These are phyloP conservation scores for Tragelaphus buxtoni DNA, from an alignment of 2,113 vertebrate species.

Conservation along the genomic window DNA sequence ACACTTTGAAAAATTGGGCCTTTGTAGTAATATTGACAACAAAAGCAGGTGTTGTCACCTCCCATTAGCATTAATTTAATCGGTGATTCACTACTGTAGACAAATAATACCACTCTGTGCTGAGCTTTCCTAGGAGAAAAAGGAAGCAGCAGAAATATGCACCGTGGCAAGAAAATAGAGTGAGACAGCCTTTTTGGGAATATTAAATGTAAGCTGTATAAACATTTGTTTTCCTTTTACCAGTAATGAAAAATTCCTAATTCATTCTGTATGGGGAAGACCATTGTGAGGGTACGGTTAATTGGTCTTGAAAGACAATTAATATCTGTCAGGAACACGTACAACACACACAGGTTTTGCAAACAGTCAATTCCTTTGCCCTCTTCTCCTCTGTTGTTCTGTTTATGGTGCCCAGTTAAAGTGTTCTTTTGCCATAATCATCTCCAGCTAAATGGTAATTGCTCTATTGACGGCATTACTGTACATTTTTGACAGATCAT, in stretches of 20 bases:
- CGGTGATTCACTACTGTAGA: constrained; percentile 16
- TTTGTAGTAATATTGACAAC: constrained; percentile 51
- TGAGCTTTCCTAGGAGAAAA: background rate
- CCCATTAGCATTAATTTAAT: constrained; percentile 53
- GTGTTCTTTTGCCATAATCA: constrained; percentile 88
- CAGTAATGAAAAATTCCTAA: constrained; percentile 73
- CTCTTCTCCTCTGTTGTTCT: constrained; percentile 83
- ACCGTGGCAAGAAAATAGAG: background rate
- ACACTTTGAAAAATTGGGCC: constrained; percentile 63
- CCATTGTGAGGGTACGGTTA: constrained; percentile 65
- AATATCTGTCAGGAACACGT: constrained; percentile 76
- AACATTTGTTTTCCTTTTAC: constrained; percentile 66
- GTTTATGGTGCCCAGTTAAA: constrained; percentile 86
- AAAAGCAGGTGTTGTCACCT: constrained; percentile 55
- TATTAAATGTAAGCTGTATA: constrained; percentile 44
- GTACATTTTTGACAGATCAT: constrained; percentile 92
- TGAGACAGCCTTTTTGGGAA: constrained; percentile 46
- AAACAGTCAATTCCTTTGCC: constrained; percentile 79
- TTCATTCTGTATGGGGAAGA: constrained; percentile 41
- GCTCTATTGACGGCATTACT: constrained; percentile 91
- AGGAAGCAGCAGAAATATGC: background rate
- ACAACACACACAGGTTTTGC: constrained; percentile 74
- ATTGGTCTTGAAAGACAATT: constrained; percentile 83
- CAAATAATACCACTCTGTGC: background rate
- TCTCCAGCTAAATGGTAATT: constrained; percentile 91